Evolutionary conservation across 2,113 vertebrate genomes (phyloP).

Genomic region (Salvelinus alpinus): DNA sequence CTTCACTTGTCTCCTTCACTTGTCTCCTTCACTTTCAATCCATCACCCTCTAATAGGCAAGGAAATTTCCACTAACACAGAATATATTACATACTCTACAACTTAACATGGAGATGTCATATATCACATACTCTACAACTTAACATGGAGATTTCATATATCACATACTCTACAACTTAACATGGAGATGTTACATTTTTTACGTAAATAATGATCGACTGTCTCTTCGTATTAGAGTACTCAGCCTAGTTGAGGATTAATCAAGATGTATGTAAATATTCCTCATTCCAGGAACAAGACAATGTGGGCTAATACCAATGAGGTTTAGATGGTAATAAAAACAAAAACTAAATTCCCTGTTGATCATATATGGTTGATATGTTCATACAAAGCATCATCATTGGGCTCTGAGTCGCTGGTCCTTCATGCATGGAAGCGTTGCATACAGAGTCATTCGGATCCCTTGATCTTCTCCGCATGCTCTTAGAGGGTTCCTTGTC

Average conservation of each 20-base stretch:
- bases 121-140: no score
- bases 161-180: neutral
- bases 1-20: constrained; percentile 13
- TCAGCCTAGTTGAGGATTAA: neutral
- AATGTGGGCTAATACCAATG: neutral
- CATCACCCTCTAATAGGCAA: constrained; percentile 17
- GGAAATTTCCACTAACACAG: constrained; percentile 7
- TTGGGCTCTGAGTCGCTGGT: neutral
- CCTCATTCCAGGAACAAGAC: neutral
- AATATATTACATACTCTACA: neutral
- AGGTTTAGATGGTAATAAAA: neutral
- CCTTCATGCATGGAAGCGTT: constrained; percentile 29
- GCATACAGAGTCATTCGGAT: constrained; percentile 18
- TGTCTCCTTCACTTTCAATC: constrained; percentile 24
- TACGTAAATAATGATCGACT: constrained; percentile 14
- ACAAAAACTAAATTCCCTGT: neutral
- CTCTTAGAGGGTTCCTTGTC: no score
- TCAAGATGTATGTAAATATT: neutral
- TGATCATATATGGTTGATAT: neutral
- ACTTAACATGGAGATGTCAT: constrained; percentile 8
- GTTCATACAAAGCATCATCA: no score
- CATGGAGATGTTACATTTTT: neutral
- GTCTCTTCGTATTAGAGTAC: constrained; percentile 21
- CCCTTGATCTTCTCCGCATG: neutral
- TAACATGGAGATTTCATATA: neutral